These are phyloP conservation scores for Tipula lateralis DNA, from an alignment of 2,888 invertebrate genomes.

Conservation along the genomic window DNA sequence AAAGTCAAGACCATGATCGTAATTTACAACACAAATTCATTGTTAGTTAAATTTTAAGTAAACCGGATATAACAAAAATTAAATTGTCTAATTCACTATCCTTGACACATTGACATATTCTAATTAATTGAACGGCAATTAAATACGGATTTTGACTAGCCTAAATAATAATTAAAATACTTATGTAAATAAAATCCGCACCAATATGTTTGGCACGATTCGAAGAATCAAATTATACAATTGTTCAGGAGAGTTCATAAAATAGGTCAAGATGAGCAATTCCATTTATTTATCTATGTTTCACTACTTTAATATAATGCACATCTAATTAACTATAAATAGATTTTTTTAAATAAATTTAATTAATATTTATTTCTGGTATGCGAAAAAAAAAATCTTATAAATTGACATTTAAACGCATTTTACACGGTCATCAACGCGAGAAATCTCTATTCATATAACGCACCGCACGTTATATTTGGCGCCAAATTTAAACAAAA, in stretches of 20 bases:
- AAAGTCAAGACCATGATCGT: neutral
- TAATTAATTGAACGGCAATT: neutral
- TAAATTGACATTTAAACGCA: slow-evolving; percentile 1
- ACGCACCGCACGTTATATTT: neutral
- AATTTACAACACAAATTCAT: neutral
- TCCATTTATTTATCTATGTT: neutral
- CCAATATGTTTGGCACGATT: neutral
- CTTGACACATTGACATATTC: neutral
- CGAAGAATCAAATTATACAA: neutral
- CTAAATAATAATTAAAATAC: neutral
- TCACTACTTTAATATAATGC: neutral
- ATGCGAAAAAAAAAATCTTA: neutral
- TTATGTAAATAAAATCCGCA: neutral
- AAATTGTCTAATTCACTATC: neutral
- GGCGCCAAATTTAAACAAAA: neutral
- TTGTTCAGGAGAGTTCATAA: neutral
- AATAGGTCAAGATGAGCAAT: slow-evolving; percentile 19
- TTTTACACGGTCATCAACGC: neutral
- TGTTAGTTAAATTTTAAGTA: neutral
- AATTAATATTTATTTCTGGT: neutral
- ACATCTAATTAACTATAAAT: neutral
- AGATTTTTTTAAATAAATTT: neutral
- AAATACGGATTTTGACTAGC: neutral
- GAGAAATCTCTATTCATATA: neutral
- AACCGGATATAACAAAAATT: neutral